These are phyloP conservation scores for Enteromius viviparus DNA, from an alignment of 2,797 vertebrate species.

Conservation along the genomic window DNA sequence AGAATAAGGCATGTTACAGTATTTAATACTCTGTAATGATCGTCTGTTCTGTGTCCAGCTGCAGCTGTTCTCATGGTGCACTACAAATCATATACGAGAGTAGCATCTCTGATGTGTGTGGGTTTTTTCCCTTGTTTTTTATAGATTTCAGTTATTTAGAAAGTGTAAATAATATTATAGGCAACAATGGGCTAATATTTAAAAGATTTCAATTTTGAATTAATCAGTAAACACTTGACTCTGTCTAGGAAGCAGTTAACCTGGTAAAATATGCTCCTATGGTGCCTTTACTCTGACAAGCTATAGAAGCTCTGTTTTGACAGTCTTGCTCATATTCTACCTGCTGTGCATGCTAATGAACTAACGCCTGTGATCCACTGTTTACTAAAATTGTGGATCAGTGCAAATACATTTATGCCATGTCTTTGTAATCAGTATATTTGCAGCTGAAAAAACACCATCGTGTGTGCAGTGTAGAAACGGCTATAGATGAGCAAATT, in stretches of 20 bases:
- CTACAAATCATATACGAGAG: not conserved
- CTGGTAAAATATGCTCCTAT: not conserved
- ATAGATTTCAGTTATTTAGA: not conserved
- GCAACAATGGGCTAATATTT: not conserved
- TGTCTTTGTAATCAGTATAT: conserved; percentile 13
- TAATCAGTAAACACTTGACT: conserved; percentile 1
- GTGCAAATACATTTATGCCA: not conserved
- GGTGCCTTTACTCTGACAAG: not conserved
- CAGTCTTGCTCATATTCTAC: conserved; percentile 11
- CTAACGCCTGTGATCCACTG: not conserved
- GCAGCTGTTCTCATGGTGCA: conserved; percentile 1
- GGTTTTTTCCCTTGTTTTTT: not conserved
- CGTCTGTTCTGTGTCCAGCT: not conserved
- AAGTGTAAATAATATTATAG: not conserved
- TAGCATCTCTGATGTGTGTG: not conserved
- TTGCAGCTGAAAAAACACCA: not conserved
- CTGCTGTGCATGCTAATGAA: conserved; percentile 17
- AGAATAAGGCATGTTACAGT: not conserved
- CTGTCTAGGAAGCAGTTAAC: not conserved
- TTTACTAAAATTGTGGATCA: not conserved
- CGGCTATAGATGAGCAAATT: not conserved
- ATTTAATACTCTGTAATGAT: conserved; percentile 3
- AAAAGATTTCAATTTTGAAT: not conserved
- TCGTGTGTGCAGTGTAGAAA: not conserved
- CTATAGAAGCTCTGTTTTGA: conserved; percentile 15